Base-by-base conservation (phyloP, 2,888 invertebrate genomes). In the Caenorhabditis sp. region DNA sequence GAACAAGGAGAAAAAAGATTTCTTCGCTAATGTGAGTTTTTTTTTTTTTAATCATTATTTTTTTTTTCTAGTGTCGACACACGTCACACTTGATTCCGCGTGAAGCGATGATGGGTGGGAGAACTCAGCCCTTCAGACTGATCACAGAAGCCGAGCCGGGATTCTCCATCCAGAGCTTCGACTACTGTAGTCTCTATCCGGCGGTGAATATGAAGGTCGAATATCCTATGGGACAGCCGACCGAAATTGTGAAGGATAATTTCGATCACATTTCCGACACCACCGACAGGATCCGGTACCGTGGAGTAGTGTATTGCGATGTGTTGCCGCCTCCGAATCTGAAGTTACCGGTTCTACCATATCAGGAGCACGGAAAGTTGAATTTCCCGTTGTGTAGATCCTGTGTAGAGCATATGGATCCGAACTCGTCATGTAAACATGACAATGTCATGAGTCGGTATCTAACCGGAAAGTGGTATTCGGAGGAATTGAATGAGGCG, bases 401-500 rank as follows among this genome's bases (percentile, higher is more conserved):
- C 8, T 51, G 51, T 21, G 51, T 23, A 12, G 51, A 51, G n/a
- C 5, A 19, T 23, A 51, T 23, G 23, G 23, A 51, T 23, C 1
- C 3, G 19, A 12, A 6, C 12, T 21, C 4, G 3, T 3, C 3
- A 2, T 51, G 51, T 51, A 6, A 10, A 19, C 51, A 51, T 23
- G 21, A 21, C 6, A 51, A 2, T 6, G 51, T 51, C 4, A 5
- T 4, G 12, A 3, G 5, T 1, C 19, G 31, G 27, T 12, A 50
- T 31, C 27, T 19, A 1, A 17, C 36, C 31, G 36, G 37, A 21
- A 36, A 1, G 31, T 27, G 51, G 3, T 19, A 26, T 51, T 31
- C 53, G n/a, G 53, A 21, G n/a, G 59, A 51, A 27, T 17, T 51
- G 53, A 62, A 62, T 19, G 5, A 54, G 14, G 62, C 62, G 8